Evolutionary conservation across 2,113 vertebrate genomes (phyloP).

Genomic region (Pterocles gutturalis): DNA sequence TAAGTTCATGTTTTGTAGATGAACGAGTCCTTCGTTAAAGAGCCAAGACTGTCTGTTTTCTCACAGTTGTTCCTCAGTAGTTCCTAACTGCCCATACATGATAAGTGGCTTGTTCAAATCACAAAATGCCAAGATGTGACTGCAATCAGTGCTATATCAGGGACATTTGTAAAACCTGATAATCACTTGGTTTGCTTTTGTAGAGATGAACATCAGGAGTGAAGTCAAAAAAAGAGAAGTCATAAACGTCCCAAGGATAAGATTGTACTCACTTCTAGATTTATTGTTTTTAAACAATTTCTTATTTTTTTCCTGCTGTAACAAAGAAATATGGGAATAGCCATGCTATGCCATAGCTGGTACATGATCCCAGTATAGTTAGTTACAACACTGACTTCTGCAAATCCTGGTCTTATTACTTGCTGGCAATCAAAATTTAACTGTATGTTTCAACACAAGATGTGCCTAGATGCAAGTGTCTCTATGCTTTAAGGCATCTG

Average conservation of each 20-base stretch:
- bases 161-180: not conserved
- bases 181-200: not conserved
- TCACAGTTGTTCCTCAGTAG: not conserved
- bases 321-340: not conserved
- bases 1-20: not conserved
- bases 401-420: not conserved
- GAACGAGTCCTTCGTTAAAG: not conserved
- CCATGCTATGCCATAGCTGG: not conserved
- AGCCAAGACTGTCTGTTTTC: not conserved
- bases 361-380: fast-evolving
- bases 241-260: not conserved
- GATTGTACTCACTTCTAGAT: not conserved
- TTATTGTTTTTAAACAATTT: not conserved
- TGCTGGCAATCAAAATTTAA: not conserved
- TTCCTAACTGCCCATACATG: not conserved
- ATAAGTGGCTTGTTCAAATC: not conserved
- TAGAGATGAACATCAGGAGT: not conserved
- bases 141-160: not conserved
- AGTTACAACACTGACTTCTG: not conserved
- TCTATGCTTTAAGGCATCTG: not conserved
- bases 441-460: not conserved
- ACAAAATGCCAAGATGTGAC: not conserved
- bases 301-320: not conserved
- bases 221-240: not conserved
- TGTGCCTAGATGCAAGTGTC: not conserved